These are phyloP conservation scores for Orussus abietinus DNA, from an alignment of 1,140 invertebrate genomes.

Conservation along the genomic window DNA sequence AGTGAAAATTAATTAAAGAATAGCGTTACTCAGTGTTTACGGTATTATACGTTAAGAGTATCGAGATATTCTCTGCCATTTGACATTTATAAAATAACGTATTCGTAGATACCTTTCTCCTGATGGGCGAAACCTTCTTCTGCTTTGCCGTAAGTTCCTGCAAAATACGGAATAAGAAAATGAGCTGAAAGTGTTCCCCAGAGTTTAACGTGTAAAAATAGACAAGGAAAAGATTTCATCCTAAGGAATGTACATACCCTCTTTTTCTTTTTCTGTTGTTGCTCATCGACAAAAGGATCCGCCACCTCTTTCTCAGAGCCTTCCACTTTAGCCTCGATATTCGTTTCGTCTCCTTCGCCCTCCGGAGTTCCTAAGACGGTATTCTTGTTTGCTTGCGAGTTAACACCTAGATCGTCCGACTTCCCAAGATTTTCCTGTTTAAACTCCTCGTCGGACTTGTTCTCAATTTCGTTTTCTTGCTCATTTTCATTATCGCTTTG, in stretches of 20 bases:
- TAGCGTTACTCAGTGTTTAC: background rate
- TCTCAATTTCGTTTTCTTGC: constrained; percentile 39
- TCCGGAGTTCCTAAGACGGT: background rate
- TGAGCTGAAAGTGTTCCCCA: constrained; percentile 11
- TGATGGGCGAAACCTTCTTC: constrained; percentile 37
- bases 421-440: background rate
- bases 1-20: too few species aligned
- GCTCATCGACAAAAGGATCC: constrained; percentile 14
- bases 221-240: constrained; percentile 3
- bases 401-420: background rate
- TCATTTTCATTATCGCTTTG: constrained; percentile 46
- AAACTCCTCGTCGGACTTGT: too few species aligned
- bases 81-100: background rate
- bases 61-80: too few species aligned
- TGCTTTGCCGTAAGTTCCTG: constrained; percentile 28
- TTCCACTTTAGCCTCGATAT: constrained; percentile 1
- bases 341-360: background rate
- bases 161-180: constrained; percentile 9
- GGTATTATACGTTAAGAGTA: background rate
- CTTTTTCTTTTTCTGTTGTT: constrained; percentile 38
- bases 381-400: background rate
- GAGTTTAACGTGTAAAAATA: background rate
- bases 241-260: constrained; percentile 27
- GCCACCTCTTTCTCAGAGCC: background rate
- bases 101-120: constrained; percentile 36